Base-by-base conservation (phyloP, 2,888 invertebrate species). In the Drosophila formosana region DNA sequence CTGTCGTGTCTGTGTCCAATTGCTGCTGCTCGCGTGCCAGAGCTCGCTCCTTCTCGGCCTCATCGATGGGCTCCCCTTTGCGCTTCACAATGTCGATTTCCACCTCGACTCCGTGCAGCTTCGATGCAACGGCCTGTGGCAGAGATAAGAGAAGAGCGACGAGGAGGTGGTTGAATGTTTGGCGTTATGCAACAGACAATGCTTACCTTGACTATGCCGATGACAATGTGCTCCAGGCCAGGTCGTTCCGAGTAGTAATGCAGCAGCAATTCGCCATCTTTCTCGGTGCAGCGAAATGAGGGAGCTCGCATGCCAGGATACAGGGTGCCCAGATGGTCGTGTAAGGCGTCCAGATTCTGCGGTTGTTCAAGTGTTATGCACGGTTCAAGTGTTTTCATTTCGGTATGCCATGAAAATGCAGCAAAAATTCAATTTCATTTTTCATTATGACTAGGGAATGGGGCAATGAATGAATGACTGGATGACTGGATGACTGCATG, bases 171-270 rank as follows among this genome's bases (percentile, higher is more conserved):
- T 8, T 9, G 28, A 51, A 26, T 37, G n/a, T 37, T 37, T 37
- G 37, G 37, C 37, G 37, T 18, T 18, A 18, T 18, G 18, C 18
- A 23, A 7, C 23, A 5, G 13, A 5, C 23, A 34, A 26, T 23
- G 50, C 70, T 69, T 93, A 97, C 98, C 95, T 98, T 98, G 3
- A 99, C 98, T 80, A 98, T 98, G 30, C 99, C 99, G 90, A 98
- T 98, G 70, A 99, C 98, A 90, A 99, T 98, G 89, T 98, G 96
- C 91, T 99, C 98, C 80, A 99, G 93, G 4, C 98, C 98, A 3
- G 97, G 97, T 75, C 98, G 95, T 83, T 98, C 98, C 0, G 98
- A 98, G 92, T 99, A 99, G 93, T 99, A 99, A 92, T 99, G 99
- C 23, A 99, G 94, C 41, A 98, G 94, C 34, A 98, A 93, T 0